Evolutionary conservation across 1,140 invertebrate genomes (phyloP).

Genomic region (Heterodera carotae): DNA sequence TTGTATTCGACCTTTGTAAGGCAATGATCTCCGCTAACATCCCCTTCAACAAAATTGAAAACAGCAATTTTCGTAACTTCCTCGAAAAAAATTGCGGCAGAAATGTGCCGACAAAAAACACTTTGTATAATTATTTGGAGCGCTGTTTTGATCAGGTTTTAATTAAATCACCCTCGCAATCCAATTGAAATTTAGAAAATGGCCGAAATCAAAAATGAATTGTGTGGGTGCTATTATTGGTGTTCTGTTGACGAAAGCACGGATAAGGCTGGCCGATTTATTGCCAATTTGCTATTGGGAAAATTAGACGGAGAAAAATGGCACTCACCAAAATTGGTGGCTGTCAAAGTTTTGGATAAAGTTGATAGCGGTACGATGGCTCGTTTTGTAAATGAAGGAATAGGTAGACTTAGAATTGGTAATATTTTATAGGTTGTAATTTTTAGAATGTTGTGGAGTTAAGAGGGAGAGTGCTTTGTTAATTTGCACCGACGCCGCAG

Average conservation of each 20-base stretch:
- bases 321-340: constrained; percentile 6
- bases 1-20: background rate
- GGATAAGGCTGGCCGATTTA: constrained; percentile 7
- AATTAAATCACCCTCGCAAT: background rate
- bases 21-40: background rate
- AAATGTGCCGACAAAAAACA: background rate
- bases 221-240: background rate
- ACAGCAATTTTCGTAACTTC: too few species aligned
- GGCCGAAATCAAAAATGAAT: background rate
- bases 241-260: constrained; percentile 4
- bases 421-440: too few species aligned
- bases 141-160: constrained; percentile 2
- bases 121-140: background rate
- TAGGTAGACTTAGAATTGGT: background rate
- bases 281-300: constrained; percentile 1
- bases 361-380: constrained; percentile 2
- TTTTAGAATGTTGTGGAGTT: too few species aligned
- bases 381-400: constrained; percentile 9
- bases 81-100: constrained; percentile 5
- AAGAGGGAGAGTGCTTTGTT: too few species aligned
- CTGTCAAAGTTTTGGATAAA: constrained; percentile 17
- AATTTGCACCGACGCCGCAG: too few species aligned
- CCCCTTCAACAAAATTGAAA: too few species aligned
- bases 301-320: constrained; percentile 2
- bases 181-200: constrained; percentile 3